Evolutionary conservation across 2,797 vertebrate species (phyloP).

Genomic region (Heteromormyrus szaboi): DNA sequence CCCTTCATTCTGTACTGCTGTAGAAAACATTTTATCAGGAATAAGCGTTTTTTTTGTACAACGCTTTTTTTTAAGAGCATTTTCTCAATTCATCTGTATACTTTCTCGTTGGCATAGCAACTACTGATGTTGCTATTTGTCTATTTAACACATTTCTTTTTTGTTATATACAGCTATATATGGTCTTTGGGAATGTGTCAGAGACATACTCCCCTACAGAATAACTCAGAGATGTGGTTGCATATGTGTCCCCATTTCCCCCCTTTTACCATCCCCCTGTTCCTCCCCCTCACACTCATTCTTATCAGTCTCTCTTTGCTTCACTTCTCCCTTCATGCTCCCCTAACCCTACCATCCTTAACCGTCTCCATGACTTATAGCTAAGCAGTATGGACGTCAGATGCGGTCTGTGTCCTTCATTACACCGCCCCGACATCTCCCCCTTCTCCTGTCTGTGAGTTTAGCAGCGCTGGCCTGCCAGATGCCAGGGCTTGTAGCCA

Average conservation of each 20-base stretch:
- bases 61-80: background rate
- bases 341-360: background rate
- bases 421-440: background rate
- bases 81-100: conserved; percentile 47
- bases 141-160: background rate
- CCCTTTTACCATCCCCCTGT: background rate
- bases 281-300: background rate
- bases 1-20: background rate
- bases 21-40: background rate
- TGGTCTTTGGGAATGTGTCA: background rate
- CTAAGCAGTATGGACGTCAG: background rate
- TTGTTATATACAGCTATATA: background rate
- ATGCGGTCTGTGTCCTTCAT: background rate
- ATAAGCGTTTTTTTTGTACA: background rate
- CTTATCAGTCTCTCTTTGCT: background rate
- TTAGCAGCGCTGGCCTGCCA: background rate
- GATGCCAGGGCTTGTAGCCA: background rate
- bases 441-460: background rate
- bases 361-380: background rate
- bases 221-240: background rate
- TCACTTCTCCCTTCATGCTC: background rate
- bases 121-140: conserved; percentile 39
- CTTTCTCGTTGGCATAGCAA: conserved; percentile 58
- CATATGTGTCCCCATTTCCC: background rate
- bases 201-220: background rate